phyloP scores from a whole-genome alignment of 2,888 invertebrate genomes.

The Pegoplata infirma region DNA sequence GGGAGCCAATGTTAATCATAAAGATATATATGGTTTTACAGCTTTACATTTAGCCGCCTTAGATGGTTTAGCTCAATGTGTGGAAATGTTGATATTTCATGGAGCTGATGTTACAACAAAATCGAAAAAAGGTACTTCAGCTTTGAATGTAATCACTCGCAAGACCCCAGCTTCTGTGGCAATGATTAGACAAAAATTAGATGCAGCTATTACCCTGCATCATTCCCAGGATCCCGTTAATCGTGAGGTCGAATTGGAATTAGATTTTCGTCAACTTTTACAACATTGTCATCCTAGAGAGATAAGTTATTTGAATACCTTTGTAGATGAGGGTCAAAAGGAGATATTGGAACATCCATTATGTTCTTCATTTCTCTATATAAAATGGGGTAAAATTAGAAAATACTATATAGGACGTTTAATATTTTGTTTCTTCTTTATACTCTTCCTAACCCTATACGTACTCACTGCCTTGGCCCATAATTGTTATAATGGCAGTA shows the following conservation, averaged over 20 bases:
- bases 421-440: slow-evolving; percentile 88
- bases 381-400: slow-evolving; percentile 94
- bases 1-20: slow-evolving; percentile 90
- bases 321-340: slow-evolving; percentile 93
- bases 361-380: slow-evolving; percentile 91
- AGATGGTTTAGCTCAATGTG: slow-evolving; percentile 90
- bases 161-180: slow-evolving; percentile 92
- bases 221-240: slow-evolving; percentile 88
- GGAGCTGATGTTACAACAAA: slow-evolving; percentile 94
- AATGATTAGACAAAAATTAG: slow-evolving; percentile 89
- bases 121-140: slow-evolving; percentile 91
- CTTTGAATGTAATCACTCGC: slow-evolving; percentile 89
- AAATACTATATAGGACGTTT: slow-evolving; percentile 91
- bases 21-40: slow-evolving; percentile 91
- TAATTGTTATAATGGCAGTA: slow-evolving; percentile 90
- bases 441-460: slow-evolving; percentile 88
- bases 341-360: slow-evolving; percentile 91
- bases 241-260: slow-evolving; percentile 88
- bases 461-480: slow-evolving; percentile 90
- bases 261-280: slow-evolving; percentile 89
- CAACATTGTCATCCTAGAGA: slow-evolving; percentile 91
- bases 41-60: slow-evolving; percentile 91
- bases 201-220: slow-evolving; percentile 88
- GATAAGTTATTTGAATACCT: slow-evolving; percentile 90
- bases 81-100: slow-evolving; percentile 89